phyloP scores from a whole-genome alignment of 2,888 invertebrate species.

The Cephus runcator region DNA sequence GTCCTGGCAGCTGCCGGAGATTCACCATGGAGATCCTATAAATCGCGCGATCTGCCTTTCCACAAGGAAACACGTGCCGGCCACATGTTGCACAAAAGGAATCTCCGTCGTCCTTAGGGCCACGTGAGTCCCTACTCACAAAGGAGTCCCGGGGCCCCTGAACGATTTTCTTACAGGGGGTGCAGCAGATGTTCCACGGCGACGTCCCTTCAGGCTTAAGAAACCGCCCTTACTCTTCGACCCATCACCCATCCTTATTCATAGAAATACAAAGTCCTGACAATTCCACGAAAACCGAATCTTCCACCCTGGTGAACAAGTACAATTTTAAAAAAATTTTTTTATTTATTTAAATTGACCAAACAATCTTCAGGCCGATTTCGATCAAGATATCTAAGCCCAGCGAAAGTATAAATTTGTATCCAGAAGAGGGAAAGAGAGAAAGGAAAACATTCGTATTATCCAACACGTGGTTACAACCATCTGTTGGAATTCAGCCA shows the following conservation, averaged over 20 bases:
- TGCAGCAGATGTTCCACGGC: constrained; percentile 42
- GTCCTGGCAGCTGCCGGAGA: constrained; percentile 43
- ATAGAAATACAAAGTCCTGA: not conserved
- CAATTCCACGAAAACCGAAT: not conserved
- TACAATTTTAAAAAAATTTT: too few relatives aligned
- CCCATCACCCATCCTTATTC: not conserved
- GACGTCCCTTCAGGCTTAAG: not conserved
- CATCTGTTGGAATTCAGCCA: constrained; percentile 55
- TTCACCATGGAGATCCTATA: constrained; percentile 41
- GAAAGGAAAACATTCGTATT: constrained; percentile 43
- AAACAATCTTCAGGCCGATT: not conserved
- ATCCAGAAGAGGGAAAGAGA: constrained; percentile 12
- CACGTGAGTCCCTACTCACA: constrained; percentile 40
- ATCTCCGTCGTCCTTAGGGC: constrained; percentile 50
- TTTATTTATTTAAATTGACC: not conserved
- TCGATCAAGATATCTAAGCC: too few relatives aligned
- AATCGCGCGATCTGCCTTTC: constrained; percentile 42
- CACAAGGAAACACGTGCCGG: constrained; percentile 61
- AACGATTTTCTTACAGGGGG: constrained; percentile 30
- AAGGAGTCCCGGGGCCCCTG: constrained; percentile 36
- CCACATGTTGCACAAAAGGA: constrained; percentile 64
- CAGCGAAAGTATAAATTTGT: not conserved
- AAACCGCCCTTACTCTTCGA: not conserved
- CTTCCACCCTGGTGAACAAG: not conserved
- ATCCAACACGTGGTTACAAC: constrained; percentile 55